A percentile compares a stretch with the other conserved stretches of the same genome.
These are phyloP conservation scores for Cecropterus lyciades DNA, from an alignment of 1,140 invertebrate genomes.

Conservation along the genomic window DNA sequence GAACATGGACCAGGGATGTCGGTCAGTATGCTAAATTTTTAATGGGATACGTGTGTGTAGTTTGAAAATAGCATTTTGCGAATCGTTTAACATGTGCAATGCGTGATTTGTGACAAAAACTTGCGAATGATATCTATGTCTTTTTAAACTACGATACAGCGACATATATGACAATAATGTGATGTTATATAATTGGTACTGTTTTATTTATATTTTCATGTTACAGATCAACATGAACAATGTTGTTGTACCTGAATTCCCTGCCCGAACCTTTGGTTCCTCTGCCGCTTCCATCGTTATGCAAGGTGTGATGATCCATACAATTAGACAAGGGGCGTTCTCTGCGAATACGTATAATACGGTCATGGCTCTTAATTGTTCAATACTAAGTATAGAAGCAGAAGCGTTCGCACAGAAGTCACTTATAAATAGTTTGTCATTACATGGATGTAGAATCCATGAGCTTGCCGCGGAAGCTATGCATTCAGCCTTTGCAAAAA, in stretches of 20 bases:
- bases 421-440: conserved; percentile 86
- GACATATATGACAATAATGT: no score
- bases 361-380: conserved; percentile 86
- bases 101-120: conserved; percentile 19
- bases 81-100: conserved; percentile 2
- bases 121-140: no score
- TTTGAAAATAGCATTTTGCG: not conserved
- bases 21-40: conserved; percentile 57
- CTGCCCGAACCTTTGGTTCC: conserved; percentile 87
- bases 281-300: conserved; percentile 86
- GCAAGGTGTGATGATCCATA: conserved; percentile 83
- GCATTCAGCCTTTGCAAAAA: conserved; percentile 86
- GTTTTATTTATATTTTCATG: conserved; percentile 22
- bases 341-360: conserved; percentile 86
- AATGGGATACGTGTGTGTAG: conserved; percentile 9
- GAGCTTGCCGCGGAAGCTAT: conserved; percentile 86
- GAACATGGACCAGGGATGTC: conserved; percentile 74
- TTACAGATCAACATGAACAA: conserved; percentile 88
- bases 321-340: conserved; percentile 87
- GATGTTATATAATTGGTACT: no score
- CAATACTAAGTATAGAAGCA: conserved; percentile 85
- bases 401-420: conserved; percentile 87
- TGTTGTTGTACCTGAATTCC: conserved; percentile 85
- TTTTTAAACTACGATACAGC: no score
- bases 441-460: conserved; percentile 86